Evolutionary conservation across 2,797 vertebrate genomes (phyloP), one percentile per base, ranked within the genome.

Genomic region (Rhadinocentrus ornatus): DNA sequence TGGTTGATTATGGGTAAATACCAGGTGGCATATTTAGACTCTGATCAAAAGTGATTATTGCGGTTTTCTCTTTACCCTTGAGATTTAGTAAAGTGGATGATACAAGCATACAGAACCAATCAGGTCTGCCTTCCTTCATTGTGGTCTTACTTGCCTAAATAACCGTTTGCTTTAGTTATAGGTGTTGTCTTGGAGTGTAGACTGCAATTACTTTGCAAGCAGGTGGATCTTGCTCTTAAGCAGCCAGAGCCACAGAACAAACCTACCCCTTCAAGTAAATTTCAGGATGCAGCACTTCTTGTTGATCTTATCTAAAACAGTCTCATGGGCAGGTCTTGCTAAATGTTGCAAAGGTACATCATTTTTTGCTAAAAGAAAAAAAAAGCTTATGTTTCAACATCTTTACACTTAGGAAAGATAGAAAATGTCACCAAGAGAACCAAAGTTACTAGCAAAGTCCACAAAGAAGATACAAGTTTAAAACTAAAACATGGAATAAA

Each of bases 141-240:
- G 70, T 71, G 62, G 66, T 81, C 34, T 11, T 29, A 58, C 41
- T 37, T 54, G 35, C 44, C 69, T 55, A 32, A 81, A 73, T 27
- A 63, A 64, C 55, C 12, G 26, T 79, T 85, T 69, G 46, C 70
- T 71, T 65, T 57, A 50, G 70, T 71, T 60, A 11, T 57, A 77
- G 60, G 65, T 52, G 27, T 66, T 31, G 35, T 50, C 31, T 2
- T 15, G 48, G 50, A 27, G 27, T 67, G 62, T 48, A 80, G 26
- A 65, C 57, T 18, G 34, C 69, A 67, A 71, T 84, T 77, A 81
- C 37, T 64, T 57, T 69, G 62, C 62, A 68, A 61, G 63, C 56
- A 65, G 60, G 60, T 54, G 41, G 46, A 66, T 76, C 55, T 57
- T 22, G 55, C 56, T 48, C 58, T 61, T 63, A 73, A 82, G 61